These are phyloP conservation scores for Ctenosaura bakeri DNA, from an alignment of 2,797 vertebrate species.

Conservation along the genomic window DNA sequence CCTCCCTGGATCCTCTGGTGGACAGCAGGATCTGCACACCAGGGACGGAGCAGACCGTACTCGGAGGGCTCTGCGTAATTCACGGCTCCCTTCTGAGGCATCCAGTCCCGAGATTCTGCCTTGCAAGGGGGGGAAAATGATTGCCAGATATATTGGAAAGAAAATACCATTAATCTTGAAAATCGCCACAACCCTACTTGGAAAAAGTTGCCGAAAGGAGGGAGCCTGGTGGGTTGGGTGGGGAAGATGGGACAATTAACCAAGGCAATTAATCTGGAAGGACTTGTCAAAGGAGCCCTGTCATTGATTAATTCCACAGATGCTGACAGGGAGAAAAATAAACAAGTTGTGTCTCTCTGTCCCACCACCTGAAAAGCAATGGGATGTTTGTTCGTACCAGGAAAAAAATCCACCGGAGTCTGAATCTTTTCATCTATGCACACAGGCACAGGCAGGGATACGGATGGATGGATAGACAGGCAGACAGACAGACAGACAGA, in stretches of 20 bases:
- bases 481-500: too few relatives aligned
- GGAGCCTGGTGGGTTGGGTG: background rate
- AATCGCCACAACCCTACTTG: background rate
- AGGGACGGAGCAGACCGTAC: background rate
- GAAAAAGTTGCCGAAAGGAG: background rate
- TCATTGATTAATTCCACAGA: background rate
- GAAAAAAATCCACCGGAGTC: background rate
- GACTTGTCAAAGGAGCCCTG: background rate
- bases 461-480: too few relatives aligned
- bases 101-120: background rate
- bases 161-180: conserved; percentile 24
- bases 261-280: conserved; percentile 1
- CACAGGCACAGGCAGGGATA: too few relatives aligned
- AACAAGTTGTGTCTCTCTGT: background rate
- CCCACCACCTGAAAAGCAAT: background rate
- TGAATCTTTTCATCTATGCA: background rate
- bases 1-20: background rate
- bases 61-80: background rate
- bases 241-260: conserved; percentile 8
- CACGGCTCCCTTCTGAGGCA: background rate
- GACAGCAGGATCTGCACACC: background rate
- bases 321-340: background rate
- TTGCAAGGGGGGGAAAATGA: background rate
- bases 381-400: background rate
- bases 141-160: conserved; percentile 14